Conservation (phyloP, 2,113 vertebrate species). For the Phaetusa simplex region DNA sequence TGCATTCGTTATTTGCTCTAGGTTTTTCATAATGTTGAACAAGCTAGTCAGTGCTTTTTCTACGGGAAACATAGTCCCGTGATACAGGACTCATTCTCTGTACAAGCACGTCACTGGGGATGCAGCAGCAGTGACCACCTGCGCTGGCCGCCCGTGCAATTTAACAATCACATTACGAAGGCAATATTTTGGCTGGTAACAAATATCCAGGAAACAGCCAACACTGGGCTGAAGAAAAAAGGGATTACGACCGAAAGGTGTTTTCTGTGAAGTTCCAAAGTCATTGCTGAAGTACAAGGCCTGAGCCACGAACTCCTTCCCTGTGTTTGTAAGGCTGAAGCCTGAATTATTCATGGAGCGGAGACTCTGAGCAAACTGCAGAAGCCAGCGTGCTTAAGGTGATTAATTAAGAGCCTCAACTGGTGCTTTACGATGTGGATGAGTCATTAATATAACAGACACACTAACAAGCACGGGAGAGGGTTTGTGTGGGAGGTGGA, state of each 20-base stretch:
- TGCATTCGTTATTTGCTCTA: background rate
- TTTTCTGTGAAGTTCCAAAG: background rate
- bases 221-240: background rate
- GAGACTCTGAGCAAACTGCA: background rate
- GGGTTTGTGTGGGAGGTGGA: background rate
- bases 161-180: background rate
- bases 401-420: background rate
- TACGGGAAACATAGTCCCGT: background rate
- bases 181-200: background rate
- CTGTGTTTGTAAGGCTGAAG: background rate
- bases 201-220: background rate
- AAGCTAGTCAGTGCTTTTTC: background rate
- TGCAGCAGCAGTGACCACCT: background rate
- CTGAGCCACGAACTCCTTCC: background rate
- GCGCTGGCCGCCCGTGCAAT: background rate
- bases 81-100: background rate
- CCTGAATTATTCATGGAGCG: background rate
- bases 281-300: background rate
- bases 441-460: background rate
- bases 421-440: background rate
- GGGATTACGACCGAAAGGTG: rapidly evolving
- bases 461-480: background rate
- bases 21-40: background rate
- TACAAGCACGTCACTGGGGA: background rate
- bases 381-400: background rate